phyloP scores from a whole-genome alignment of 1,140 invertebrate species.

The Brachionus asplanchnoidis region DNA sequence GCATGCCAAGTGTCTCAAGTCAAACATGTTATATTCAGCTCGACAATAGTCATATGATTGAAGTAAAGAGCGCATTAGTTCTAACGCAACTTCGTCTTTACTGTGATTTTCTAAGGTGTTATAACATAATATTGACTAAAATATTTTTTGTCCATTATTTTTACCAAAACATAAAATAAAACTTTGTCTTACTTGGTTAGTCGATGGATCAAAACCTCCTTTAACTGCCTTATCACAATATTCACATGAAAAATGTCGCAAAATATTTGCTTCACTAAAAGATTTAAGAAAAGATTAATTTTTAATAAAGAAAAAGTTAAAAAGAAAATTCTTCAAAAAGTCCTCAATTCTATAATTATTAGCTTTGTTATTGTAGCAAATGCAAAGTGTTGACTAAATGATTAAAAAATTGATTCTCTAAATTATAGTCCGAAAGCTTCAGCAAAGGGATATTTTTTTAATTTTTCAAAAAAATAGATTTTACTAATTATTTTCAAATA shows the following conservation, averaged over 20 bases:
- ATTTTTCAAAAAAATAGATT: no score
- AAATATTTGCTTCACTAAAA: constrained; percentile 42
- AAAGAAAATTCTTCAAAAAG: no score
- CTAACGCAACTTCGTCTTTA: background rate
- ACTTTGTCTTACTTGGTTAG: constrained; percentile 75
- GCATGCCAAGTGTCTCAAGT: constrained; percentile 39
- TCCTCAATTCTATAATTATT: no score
- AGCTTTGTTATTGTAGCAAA: no score
- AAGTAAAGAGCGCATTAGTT: background rate
- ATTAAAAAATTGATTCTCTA: no score
- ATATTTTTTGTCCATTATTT: constrained; percentile 61
- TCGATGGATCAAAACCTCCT: constrained; percentile 82
- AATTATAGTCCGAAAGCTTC: no score
- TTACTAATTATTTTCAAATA: no score
- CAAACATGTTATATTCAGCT: constrained; percentile 31
- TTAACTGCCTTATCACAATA: constrained; percentile 73
- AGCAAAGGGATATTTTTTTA: no score
- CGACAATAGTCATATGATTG: constrained; percentile 42
- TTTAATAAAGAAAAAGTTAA: background rate
- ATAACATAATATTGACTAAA: constrained; percentile 56
- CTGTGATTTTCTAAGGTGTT: constrained; percentile 29
- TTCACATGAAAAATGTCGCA: constrained; percentile 82
- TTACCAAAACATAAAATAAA: constrained; percentile 55
- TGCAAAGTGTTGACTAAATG: no score
- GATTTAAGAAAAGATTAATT: background rate